Evolutionary conservation across 2,113 vertebrate species (phyloP).

Genomic region (human (Homo sapiens)): DNA sequence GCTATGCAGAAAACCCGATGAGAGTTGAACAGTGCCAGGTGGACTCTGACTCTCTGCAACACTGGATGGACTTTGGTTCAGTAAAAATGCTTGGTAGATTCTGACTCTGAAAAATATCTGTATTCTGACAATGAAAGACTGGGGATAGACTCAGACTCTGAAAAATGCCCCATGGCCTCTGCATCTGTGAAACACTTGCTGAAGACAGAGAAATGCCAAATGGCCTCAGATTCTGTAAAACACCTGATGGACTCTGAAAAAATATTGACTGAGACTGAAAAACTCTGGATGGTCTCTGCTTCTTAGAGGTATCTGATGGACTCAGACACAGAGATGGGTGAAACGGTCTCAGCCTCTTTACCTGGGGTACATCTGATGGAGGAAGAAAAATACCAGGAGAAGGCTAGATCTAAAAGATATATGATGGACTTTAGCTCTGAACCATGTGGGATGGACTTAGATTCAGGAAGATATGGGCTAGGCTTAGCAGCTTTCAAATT

Average conservation of each 20-base stretch:
- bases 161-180: neutral
- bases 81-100: conserved; percentile 40
- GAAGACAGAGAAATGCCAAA: conserved; percentile 48
- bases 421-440: conserved; percentile 34
- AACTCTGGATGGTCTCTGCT: neutral
- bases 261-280: neutral
- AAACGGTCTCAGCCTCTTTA: neutral
- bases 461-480: neutral
- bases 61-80: conserved; percentile 43
- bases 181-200: neutral
- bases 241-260: conserved; percentile 16
- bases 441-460: neutral
- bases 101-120: conserved; percentile 32
- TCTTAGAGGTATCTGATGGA: neutral
- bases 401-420: neutral
- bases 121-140: conserved; percentile 40
- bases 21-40: neutral
- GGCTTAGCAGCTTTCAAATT: neutral
- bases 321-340: neutral
- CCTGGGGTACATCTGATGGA: neutral
- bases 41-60: conserved; percentile 31
- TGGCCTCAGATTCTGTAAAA: conserved; percentile 62
- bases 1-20: neutral
- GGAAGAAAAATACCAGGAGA: neutral
- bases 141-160: conserved; percentile 24